Evolutionary conservation across 2,797 vertebrate genomes (phyloP).

Genomic region (Okamejei kenojei): DNA sequence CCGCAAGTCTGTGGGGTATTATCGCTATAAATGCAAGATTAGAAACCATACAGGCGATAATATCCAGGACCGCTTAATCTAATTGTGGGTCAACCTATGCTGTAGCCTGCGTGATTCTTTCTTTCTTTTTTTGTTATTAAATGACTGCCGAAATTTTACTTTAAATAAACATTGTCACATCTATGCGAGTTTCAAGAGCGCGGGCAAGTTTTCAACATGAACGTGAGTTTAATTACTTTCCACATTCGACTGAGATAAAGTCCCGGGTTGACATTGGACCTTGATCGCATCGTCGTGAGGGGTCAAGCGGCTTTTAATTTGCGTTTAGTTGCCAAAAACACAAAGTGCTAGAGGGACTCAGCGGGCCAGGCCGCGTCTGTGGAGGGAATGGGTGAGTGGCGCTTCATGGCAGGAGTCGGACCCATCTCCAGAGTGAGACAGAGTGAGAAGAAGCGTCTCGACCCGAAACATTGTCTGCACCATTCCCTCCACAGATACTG

Average conservation of each 20-base stretch:
- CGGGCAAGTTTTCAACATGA: not conserved
- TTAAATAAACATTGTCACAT: not conserved
- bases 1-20: constrained; percentile 2
- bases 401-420: too few species aligned
- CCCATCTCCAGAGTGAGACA: too few species aligned
- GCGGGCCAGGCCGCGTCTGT: too few species aligned
- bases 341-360: too few species aligned
- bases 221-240: not conserved
- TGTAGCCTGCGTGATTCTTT: not conserved
- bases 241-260: not conserved
- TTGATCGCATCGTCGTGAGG: too few species aligned
- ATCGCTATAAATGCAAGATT: constrained; percentile 3
- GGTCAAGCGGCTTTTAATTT: too few species aligned
- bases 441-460: too few species aligned
- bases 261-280: not conserved
- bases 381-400: too few species aligned
- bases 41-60: not conserved
- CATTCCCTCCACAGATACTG: too few species aligned
- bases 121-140: not conserved
- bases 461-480: too few species aligned
- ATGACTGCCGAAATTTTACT: not conserved
- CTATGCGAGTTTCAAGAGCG: not conserved
- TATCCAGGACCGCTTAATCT: not conserved
- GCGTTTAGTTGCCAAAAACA: too few species aligned
- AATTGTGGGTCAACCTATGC: too few species aligned